Evolutionary conservation across 2,888 invertebrate genomes (phyloP).

Genomic region (Drosophila pegasa): DNA sequence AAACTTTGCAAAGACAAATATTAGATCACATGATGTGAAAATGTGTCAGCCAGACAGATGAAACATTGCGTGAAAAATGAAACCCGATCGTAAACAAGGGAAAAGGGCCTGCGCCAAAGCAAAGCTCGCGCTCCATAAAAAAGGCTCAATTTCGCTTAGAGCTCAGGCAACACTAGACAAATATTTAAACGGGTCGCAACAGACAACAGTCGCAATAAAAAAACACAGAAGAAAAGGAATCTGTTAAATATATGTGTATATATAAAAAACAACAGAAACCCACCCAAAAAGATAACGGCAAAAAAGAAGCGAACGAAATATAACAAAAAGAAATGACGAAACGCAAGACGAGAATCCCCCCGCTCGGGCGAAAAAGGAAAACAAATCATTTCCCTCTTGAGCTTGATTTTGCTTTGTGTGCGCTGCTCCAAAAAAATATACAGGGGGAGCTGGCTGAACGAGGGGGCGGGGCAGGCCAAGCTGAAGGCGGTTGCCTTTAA

Average conservation of each 20-base stretch:
- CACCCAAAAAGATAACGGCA: constrained; percentile 49
- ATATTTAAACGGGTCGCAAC: constrained; percentile 78
- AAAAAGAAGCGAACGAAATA: constrained; percentile 26
- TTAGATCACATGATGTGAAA: constrained; percentile 2
- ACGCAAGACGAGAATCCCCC: constrained; percentile 40
- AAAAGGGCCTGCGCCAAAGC: not conserved
- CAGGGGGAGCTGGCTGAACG: not conserved
- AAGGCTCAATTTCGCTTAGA: constrained; percentile 45
- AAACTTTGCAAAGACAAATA: not conserved
- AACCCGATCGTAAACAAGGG: constrained; percentile 17
- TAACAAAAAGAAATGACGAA: constrained; percentile 53
- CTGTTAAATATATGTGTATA: constrained; percentile 13
- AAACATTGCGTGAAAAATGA: not conserved
- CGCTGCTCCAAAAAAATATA: constrained; percentile 28
- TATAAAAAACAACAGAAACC: constrained; percentile 29
- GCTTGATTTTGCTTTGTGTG: constrained; percentile 76
- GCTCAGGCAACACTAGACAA: constrained; percentile 69
- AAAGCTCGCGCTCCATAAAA: constrained; percentile 27
- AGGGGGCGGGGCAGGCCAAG: constrained; percentile 1
- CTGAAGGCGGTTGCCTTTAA: constrained; percentile 46
- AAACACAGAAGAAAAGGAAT: constrained; percentile 26
- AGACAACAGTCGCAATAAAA: constrained; percentile 30
- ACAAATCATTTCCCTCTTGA: constrained; percentile 83
- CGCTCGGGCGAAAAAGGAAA: constrained; percentile 69
- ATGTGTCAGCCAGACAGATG: not conserved